Evolutionary conservation across 2,888 invertebrate genomes (phyloP).

Genomic region (Anodontia alba): DNA sequence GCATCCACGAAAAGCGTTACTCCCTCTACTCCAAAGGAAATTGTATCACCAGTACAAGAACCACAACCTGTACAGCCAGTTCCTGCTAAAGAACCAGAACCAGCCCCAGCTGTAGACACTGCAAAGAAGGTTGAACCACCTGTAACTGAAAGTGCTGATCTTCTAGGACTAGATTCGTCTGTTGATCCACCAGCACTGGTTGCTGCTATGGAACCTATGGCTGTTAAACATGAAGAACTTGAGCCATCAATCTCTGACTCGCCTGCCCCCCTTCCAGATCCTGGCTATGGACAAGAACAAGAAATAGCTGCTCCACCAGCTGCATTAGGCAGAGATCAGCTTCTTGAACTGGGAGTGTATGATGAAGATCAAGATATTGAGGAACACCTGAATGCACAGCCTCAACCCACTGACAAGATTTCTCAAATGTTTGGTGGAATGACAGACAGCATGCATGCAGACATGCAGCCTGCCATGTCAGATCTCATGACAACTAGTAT

Average conservation of each 20-base stretch:
- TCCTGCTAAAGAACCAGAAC: conserved; percentile 17
- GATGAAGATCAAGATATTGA: conserved; percentile 73
- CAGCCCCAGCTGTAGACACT: conserved; percentile 36
- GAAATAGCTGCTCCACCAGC: conserved; percentile 14
- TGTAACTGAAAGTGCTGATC: conserved; percentile 22
- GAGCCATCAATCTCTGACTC: conserved; percentile 7
- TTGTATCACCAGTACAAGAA: conserved; percentile 57
- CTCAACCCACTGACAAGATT: conserved; percentile 42
- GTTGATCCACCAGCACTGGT: conserved; percentile 24
- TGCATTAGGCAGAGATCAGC: conserved; percentile 46
- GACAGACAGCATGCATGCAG: conserved; percentile 57
- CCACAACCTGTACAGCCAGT: conserved; percentile 37
- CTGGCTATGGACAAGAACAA: conserved; percentile 11
- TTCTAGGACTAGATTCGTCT: conserved; percentile 28
- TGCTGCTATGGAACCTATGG: conserved; percentile 31
- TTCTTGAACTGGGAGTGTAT: conserved; percentile 75
- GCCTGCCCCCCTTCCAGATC: conserved; percentile 17
- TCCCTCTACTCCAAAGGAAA: conserved; percentile 54
- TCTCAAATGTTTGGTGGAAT: conserved; percentile 57
- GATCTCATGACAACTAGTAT: conserved; percentile 58
- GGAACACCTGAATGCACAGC: conserved; percentile 45
- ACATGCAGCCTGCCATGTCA: conserved; percentile 48
- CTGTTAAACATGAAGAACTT: conserved; percentile 14
- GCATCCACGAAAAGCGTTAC: conserved; percentile 52
- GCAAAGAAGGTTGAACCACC: conserved; percentile 27